Conservation (phyloP, 2,113 vertebrate genomes). For the Rafetus swinhoei region DNA sequence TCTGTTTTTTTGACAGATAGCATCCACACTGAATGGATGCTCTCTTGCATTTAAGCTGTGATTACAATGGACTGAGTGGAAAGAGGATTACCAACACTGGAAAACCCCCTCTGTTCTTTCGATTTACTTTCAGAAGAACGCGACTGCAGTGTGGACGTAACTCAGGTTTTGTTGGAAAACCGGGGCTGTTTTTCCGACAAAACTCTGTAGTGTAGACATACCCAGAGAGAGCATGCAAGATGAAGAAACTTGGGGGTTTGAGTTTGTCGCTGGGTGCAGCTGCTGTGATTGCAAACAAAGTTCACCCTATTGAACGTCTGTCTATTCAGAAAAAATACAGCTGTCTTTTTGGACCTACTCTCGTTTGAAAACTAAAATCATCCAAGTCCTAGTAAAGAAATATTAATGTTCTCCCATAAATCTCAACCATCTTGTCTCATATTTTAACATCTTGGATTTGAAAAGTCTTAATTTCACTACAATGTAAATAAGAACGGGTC, state of each 20-base stretch:
- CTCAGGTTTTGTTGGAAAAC: no score
- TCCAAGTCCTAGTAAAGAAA: conserved; percentile 16
- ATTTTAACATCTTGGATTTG: conserved; percentile 31
- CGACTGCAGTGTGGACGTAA: no score
- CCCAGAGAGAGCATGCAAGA: background rate
- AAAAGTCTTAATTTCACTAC: conserved; percentile 50
- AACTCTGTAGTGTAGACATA: no score
- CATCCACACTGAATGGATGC: no score
- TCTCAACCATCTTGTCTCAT: background rate
- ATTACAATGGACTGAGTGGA: no score
- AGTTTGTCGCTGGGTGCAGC: conserved; percentile 20
- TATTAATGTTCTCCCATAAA: background rate
- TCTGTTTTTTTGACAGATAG: no score
- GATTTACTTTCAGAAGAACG: no score
- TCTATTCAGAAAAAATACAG: conserved; percentile 20
- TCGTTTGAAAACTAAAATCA: conserved; percentile 21
- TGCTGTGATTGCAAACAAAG: background rate
- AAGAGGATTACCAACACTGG: no score
- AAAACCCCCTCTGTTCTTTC: no score
- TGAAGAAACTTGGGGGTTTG: conserved; percentile 5
- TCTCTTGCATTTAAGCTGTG: no score
- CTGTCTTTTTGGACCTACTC: background rate
- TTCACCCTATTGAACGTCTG: conserved; percentile 13
- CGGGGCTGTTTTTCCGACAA: no score
- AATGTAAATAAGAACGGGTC: conserved; percentile 57